Percentiles rank a stretch among this genome's conserved stretches.
phyloP scores from a whole-genome alignment of 2,113 vertebrate genomes.

The Bubo blakistoni region DNA sequence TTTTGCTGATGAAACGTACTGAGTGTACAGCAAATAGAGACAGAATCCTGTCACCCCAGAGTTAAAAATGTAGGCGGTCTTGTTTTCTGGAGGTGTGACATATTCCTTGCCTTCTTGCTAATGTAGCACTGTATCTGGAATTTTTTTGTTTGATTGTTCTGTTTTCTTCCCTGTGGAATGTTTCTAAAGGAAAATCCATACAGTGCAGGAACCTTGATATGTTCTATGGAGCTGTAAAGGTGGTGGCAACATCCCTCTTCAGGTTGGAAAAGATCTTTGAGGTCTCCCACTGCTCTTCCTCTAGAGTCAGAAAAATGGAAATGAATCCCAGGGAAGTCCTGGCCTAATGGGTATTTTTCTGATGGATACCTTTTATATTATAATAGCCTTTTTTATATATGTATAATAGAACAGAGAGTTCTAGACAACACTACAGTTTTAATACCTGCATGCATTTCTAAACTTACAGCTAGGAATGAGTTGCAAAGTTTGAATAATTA shows the following conservation, averaged over 20 bases:
- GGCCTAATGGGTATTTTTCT: not conserved
- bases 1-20: not conserved
- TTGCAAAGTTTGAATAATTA: not conserved
- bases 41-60: not conserved
- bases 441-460: not conserved
- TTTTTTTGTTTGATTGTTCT: not conserved
- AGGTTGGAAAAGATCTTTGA: not conserved
- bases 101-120: not conserved
- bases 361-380: not conserved
- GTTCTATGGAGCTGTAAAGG: not conserved
- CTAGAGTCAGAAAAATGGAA: not conserved
- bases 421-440: not conserved
- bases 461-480: not conserved
- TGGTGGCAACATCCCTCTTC: not conserved
- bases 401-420: not conserved
- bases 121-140: fast-evolving
- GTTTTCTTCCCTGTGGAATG: not conserved
- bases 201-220: not conserved
- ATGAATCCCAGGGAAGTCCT: not conserved
- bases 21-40: not conserved
- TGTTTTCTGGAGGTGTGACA: not conserved
- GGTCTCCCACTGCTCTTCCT: not conserved
- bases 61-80: not conserved
- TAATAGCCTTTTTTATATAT: no score
- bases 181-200: not conserved